These are phyloP conservation scores for Sebastes oblongus DNA, from an alignment of 2,797 vertebrate genomes.

Conservation along the genomic window DNA sequence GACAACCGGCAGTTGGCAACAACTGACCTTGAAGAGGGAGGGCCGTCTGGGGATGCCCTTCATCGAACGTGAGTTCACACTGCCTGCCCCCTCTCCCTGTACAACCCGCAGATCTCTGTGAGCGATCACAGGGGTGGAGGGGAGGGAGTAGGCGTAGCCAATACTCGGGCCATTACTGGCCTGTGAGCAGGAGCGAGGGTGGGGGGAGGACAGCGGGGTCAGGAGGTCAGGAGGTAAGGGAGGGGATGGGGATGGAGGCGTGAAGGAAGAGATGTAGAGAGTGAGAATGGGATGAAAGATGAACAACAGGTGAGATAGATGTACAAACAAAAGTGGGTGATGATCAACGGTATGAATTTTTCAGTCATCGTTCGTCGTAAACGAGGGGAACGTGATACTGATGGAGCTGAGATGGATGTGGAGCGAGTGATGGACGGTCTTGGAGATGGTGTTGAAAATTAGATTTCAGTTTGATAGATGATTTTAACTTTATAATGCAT, in stretches of 20 bases:
- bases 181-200: constrained; percentile 71
- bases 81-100: constrained; percentile 80
- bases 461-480: constrained; percentile 26
- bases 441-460: neutral
- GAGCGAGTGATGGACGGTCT: neutral
- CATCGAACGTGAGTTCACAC: constrained; percentile 82
- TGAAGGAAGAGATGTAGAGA: constrained; percentile 33
- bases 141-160: constrained; percentile 92
- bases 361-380: neutral
- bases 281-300: constrained; percentile 52
- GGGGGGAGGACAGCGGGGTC: constrained; percentile 2
- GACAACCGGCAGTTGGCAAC: neutral
- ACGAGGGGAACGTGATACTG: neutral
- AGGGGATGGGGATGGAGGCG: neutral
- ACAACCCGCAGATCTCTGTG: constrained; percentile 90
- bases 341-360: constrained; percentile 24
- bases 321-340: neutral
- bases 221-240: constrained; percentile 15
- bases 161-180: constrained; percentile 90
- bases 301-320: constrained; percentile 9
- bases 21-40: constrained; percentile 93
- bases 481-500: neutral
- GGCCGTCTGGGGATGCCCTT: constrained; percentile 89
- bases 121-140: constrained; percentile 92
- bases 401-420: constrained; percentile 31